Evolutionary conservation across 2,888 invertebrate species (phyloP), one percentile per base, ranked within the genome.

Genomic region (Glomeris marginata): DNA sequence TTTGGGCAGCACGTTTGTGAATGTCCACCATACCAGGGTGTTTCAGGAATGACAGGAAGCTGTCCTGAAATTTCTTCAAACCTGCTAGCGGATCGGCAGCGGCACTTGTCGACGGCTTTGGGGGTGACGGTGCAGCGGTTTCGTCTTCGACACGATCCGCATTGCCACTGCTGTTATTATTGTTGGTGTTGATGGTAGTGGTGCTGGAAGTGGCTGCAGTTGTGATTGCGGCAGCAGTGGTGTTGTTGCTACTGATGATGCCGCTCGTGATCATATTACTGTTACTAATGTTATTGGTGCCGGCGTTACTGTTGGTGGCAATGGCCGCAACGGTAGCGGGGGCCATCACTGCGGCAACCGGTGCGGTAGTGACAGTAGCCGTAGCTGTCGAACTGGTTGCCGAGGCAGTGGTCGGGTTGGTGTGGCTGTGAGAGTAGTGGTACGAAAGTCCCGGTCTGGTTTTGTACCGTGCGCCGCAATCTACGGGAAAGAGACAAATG

Each of bases 401-500:
- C 66, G 66, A 63, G 64, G 66, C 62, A 62, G 66, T 53, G 10
- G 56, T 52, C 2, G 56, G 59, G 56, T 69, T 69, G 62, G 69
- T 72, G 77, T 88, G 87, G 64, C 85, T 84, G 74, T 90, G 90
- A 65, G 83, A 81, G 77, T 84, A 86, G 78, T 94, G 92, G 76
- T 92, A 92, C 62, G 86, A 88, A 66, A 94, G 78, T 59, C 92
- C 92, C 59, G 92, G 90, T 60, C 91, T 79, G 58, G 91, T 91
- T 77, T 94, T 92, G 81, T 94, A 92, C 66, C 90, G 81, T 64
- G 88, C 88, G 68, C 87, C 85, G 77, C 92, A 94, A 68, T 86
- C 87, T 87, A 16, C 2, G 13, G 2, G 38, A 40, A 42, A 21
- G 15, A 8, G 28, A 8, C 4, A 28, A 28, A 28, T 8, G 8